Conservation (phyloP, 1,140 invertebrate species). For the Lepidurus couesii region DNA sequence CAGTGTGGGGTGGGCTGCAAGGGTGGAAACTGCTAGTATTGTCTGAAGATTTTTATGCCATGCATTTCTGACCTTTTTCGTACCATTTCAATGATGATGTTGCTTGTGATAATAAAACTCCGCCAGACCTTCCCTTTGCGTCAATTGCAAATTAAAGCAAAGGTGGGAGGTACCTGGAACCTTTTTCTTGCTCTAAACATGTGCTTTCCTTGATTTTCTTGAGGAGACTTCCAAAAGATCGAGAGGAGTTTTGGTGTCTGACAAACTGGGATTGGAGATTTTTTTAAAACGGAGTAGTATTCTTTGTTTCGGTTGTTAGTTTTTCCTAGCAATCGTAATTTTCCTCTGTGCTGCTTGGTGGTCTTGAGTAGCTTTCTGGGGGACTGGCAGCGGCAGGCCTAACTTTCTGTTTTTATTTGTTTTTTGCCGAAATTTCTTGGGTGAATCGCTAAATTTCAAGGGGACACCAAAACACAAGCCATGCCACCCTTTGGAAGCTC, state of each 20-base stretch:
- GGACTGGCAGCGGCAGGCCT: conserved; percentile 12
- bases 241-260: conserved; percentile 17
- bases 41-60: not conserved
- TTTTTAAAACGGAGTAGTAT: not conserved
- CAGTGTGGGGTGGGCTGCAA: not conserved
- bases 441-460: conserved; percentile 22
- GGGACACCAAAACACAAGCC: conserved; percentile 33
- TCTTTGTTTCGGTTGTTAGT: conserved; percentile 18
- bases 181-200: not conserved
- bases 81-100: conserved; percentile 17
- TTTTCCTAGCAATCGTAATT: not conserved
- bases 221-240: conserved; percentile 3
- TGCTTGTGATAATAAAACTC: conserved; percentile 19
- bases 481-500: conserved; percentile 28
- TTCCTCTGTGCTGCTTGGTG: conserved; percentile 18
- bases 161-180: not conserved
- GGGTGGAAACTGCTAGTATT: not conserved
- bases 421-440: conserved; percentile 29
- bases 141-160: conserved; percentile 16
- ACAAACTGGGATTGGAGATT: not conserved
- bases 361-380: conserved; percentile 5
- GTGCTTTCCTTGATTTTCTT: not conserved
- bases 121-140: not conserved
- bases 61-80: not conserved
- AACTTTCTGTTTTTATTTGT: not conserved